Base-by-base conservation (phyloP, 2,888 invertebrate genomes). In the Mongoloraphidia duomilia region DNA sequence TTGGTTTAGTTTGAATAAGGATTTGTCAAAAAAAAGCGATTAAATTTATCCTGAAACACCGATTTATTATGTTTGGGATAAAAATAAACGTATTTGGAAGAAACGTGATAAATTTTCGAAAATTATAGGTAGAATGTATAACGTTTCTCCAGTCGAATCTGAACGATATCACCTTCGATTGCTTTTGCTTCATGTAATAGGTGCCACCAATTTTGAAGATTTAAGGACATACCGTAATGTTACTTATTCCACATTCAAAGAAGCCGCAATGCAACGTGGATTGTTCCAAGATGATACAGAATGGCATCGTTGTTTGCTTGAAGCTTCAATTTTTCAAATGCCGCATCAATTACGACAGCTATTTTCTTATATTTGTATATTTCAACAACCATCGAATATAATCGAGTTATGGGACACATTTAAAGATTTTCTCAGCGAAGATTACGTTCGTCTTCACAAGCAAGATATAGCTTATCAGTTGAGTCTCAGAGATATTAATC, bases 161-260 rank as follows among this genome's bases (percentile, higher is more conserved):
- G 54, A 55, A 52, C 48, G 52, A 54, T 54, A 56, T 52, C 54
- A 53, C 53, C 56, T 55, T 50, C 53, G 56, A 52, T 50, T 54
- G 51, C 51, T 55, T 53, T 53, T 54, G 52, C 55, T 53, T 52
- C 54, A 55, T 17, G 17, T 17, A 17, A 17, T 17, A 17, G 4
- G 17, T 17, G 2, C 17, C 17, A 17, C 4, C 17, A 17, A 17
- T 17, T 56, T 54, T 53, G 50, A 49, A 50, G 55, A 55, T 49
- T 49, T 52, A 48, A 53, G 49, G 50, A 54, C 53, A 44, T 53
- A 53, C 50, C 48, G 52, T 50, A 47, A 47, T 42, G 43, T 47
- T 14, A 47, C 34, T 35, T 9, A 47, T 43, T n/a, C 17, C 47
- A 38, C 46, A 37, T n/a, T n/a, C n/a, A n/a, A n/a, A n/a, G n/a